Evolutionary conservation across 2,888 invertebrate species (phyloP).

Genomic region (Papilio gigon): DNA sequence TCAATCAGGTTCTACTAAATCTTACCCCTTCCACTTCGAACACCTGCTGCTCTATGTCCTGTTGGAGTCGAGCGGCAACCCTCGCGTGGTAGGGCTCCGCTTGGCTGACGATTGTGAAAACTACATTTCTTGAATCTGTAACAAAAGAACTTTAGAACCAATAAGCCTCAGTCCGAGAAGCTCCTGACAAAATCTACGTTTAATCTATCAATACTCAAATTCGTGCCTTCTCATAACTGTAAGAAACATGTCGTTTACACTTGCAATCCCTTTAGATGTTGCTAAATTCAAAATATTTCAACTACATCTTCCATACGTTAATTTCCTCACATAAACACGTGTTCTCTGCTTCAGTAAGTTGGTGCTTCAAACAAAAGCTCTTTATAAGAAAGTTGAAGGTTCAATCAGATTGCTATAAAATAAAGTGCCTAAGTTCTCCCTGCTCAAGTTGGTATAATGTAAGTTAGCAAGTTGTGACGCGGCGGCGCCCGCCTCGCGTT

Average conservation of each 20-base stretch:
- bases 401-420: slow-evolving; percentile 36
- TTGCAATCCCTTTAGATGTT: not conserved
- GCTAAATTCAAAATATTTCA: not conserved
- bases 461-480: slow-evolving; percentile 30
- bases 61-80: slow-evolving; percentile 80
- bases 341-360: slow-evolving; percentile 14
- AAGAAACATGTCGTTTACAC: no score
- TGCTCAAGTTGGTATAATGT: slow-evolving; percentile 30
- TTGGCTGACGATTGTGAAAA: slow-evolving; percentile 85
- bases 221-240: no score
- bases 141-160: no score
- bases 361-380: slow-evolving; percentile 30
- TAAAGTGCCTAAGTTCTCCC: slow-evolving; percentile 21
- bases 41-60: slow-evolving; percentile 82
- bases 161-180: no score
- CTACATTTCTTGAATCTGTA: slow-evolving; percentile 82
- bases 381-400: slow-evolving; percentile 25
- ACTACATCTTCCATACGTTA: not conserved
- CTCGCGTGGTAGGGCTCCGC: slow-evolving; percentile 84
- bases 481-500: slow-evolving; percentile 3
- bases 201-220: no score
- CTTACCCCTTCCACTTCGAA: slow-evolving; percentile 65
- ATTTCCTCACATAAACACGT: slow-evolving; percentile 41
- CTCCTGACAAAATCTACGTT: no score
- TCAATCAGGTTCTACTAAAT: not conserved